Evolutionary conservation across 2,888 invertebrate genomes (phyloP).

Genomic region (Latrodectus hesperus): DNA sequence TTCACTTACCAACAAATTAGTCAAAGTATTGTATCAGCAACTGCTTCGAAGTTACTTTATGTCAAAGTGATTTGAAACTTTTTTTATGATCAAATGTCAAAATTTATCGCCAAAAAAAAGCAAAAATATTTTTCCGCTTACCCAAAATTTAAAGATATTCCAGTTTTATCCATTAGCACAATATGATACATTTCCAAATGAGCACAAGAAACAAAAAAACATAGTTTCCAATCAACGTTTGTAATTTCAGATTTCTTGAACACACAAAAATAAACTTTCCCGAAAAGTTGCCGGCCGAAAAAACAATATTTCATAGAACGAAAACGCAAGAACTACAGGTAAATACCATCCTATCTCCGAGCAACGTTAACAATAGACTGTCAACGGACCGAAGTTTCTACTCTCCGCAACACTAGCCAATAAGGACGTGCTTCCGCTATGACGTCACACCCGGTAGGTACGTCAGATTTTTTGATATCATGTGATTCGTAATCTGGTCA

Average conservation of each 20-base stretch:
- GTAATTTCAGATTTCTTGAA: conserved; percentile 9
- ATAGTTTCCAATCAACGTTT: conserved; percentile 17
- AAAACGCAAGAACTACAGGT: conserved; percentile 8
- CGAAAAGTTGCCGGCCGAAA: neutral
- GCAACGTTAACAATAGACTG: conserved; percentile 58
- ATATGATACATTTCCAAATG: conserved; percentile 23
- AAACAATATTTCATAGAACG: conserved; percentile 6
- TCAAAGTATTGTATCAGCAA: neutral
- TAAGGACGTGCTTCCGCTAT: conserved; percentile 49
- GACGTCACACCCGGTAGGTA: conserved; percentile 24
- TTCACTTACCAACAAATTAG: conserved; percentile 30
- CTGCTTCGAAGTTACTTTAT: no score
- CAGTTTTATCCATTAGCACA: conserved; percentile 56
- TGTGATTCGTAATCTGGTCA: conserved; percentile 27
- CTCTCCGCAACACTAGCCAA: conserved; percentile 34
- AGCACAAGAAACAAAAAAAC: conserved; percentile 21
- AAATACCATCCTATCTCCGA: conserved; percentile 17
- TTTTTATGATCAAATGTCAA: no score
- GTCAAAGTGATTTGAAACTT: no score
- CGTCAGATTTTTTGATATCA: conserved; percentile 32
- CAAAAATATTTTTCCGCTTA: conserved; percentile 29
- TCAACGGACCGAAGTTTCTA: conserved; percentile 28
- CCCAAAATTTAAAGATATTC: conserved; percentile 50
- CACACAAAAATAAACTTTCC: conserved; percentile 18
- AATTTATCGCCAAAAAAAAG: no score